Evolutionary conservation across 2,113 vertebrate species (phyloP), one percentile per base, ranked within the genome.

Genomic region (Neotoma lepida): DNA sequence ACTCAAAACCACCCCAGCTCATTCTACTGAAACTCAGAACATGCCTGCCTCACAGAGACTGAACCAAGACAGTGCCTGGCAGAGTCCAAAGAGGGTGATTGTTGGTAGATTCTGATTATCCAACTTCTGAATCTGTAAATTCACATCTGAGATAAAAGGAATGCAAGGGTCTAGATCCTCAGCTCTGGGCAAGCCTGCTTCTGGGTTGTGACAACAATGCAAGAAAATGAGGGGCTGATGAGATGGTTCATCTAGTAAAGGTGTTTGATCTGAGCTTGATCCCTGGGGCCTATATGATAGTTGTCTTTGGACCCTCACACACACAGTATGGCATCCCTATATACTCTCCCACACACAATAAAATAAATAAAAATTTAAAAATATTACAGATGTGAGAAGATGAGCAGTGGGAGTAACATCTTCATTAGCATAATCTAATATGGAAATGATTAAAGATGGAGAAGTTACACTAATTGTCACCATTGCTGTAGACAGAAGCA

Each of bases 311-410:
- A 56, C 20, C 9, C 33, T 54, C 77, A n/a, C 9, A 24, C 10
- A 28, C 41, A 81, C 77, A 56, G 2, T 24, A 7, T n/a, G 49
- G 77, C 12, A 14, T 18, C 33, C 22, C 30, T 56, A 5, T 20
- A n/a, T 33, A n/a, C 39, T 56, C 4, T 13, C 15, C 35, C 77
- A 56, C 54, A 56, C n/a, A n/a, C 77, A 22, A 13, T 22, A 54
- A 78, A 78, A 78, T 35, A 33, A 78, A 35, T 12, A 10, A 33
- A 18, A 9, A 10, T 54, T 35, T 3, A 49, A 9, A 49, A 46
- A 30, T 71, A n/a, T 94, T 90, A 94, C 64, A 54, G 28, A 88
- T 92, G 56, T 22, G 92, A 93, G 70, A 95, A 54, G 6, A 86
- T 64, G n/a, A 91, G 35, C 84, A 82, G 30, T 8, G 12, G 58